Evolutionary conservation across 2,113 vertebrate species (phyloP).

Genomic region (Ciconia boyciana): DNA sequence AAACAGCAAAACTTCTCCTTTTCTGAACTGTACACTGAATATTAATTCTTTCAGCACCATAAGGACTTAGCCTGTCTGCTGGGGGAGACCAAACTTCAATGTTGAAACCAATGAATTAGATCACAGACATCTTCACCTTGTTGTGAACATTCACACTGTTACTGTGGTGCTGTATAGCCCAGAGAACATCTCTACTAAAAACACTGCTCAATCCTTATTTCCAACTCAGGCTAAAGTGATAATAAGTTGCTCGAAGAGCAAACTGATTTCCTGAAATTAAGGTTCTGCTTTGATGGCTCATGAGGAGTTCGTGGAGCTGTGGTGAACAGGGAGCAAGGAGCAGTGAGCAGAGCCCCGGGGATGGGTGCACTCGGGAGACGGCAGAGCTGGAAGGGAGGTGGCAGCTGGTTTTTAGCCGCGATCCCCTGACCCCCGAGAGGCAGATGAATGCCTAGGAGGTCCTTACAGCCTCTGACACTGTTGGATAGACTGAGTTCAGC

Average conservation of each 20-base stretch:
- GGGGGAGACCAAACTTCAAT: background rate
- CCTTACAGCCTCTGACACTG: background rate
- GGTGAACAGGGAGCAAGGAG: background rate
- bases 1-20: background rate
- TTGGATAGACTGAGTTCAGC: background rate
- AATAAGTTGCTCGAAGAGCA: background rate
- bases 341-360: background rate
- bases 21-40: background rate
- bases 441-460: background rate
- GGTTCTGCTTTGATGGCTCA: background rate
- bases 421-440: background rate
- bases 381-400: rapidly evolving
- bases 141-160: background rate
- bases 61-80: background rate
- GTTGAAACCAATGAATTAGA: background rate
- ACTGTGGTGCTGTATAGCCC: background rate
- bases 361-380: rapidly evolving
- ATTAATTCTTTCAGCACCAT: background rate
- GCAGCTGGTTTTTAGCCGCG: background rate
- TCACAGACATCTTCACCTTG: background rate
- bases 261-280: background rate
- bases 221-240: background rate
- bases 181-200: background rate
- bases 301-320: background rate
- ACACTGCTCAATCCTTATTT: background rate